Conservation (phyloP, 2,113 vertebrate species). For the Ovis canadensis region DNA sequence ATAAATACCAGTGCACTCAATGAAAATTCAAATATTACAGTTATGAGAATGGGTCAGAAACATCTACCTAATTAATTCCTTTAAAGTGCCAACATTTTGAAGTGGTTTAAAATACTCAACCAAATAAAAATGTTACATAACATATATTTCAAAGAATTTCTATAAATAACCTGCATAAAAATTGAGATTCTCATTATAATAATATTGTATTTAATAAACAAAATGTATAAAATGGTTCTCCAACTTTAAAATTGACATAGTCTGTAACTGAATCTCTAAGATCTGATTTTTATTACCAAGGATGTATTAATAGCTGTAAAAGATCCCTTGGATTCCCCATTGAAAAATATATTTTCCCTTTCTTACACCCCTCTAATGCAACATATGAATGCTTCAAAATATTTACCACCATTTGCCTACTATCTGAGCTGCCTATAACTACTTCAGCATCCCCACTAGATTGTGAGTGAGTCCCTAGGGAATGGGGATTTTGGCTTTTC, state of each 20-base stretch:
- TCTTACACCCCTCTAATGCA: not conserved
- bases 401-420: not conserved
- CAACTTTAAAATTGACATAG: not conserved
- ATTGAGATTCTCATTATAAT: not conserved
- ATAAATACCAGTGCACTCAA: not conserved
- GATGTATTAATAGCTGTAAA: not conserved
- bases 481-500: not conserved
- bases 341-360: not conserved
- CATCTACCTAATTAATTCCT: conserved; percentile 38
- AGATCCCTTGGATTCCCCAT: not conserved
- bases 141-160: conserved; percentile 2
- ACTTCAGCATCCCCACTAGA: not conserved
- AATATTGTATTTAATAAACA: conserved; percentile 6
- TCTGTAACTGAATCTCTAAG: not conserved
- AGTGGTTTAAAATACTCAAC: conserved; percentile 28
- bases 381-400: not conserved
- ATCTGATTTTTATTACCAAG: conserved; percentile 5
- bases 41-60: conserved; percentile 48
- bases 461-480: not conserved
- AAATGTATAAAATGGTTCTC: not conserved
- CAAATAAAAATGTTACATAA: conserved; percentile 9
- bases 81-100: conserved; percentile 11
- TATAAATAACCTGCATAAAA: not conserved
- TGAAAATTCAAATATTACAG: conserved; percentile 45
- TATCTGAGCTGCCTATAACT: not conserved